phyloP scores from a whole-genome alignment of 2,797 vertebrate species.

The Hafferia zeledoni region DNA sequence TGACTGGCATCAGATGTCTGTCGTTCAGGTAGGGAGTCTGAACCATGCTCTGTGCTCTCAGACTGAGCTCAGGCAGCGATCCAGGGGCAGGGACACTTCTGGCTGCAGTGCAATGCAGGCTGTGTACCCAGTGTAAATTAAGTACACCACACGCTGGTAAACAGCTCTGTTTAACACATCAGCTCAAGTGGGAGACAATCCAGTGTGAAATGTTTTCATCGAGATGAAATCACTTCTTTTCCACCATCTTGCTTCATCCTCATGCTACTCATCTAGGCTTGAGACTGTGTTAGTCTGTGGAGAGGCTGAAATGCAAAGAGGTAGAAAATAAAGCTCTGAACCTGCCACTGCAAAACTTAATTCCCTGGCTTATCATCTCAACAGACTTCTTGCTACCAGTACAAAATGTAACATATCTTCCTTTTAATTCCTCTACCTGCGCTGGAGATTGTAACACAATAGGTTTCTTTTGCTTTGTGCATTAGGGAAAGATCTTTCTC shows the following conservation, averaged over 20 bases:
- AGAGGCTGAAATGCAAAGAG: not conserved
- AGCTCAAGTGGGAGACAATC: slow-evolving; percentile 3
- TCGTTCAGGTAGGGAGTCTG: not conserved
- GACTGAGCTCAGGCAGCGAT: not conserved
- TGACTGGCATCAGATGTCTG: not conserved
- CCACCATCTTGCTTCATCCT: not conserved
- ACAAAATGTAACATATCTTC: not conserved
- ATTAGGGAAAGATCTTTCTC: not conserved
- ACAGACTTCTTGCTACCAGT: not conserved
- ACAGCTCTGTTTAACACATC: not conserved
- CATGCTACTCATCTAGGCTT: not conserved
- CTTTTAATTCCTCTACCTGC: not conserved
- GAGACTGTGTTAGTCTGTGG: not conserved
- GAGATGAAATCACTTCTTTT: not conserved
- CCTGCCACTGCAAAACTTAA: not conserved
- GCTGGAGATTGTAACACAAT: not conserved
- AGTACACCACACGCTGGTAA: slow-evolving; percentile 9
- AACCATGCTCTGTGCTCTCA: not conserved
- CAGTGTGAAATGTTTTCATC: not conserved
- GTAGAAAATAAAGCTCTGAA: not conserved
- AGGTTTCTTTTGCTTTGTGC: not conserved
- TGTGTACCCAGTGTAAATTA: not conserved
- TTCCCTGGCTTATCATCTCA: not conserved
- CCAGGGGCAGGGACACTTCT: not conserved
- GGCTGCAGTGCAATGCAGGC: not conserved